phyloP scores from a whole-genome alignment of 2,113 vertebrate genomes.

The Seriola rivoliana region DNA sequence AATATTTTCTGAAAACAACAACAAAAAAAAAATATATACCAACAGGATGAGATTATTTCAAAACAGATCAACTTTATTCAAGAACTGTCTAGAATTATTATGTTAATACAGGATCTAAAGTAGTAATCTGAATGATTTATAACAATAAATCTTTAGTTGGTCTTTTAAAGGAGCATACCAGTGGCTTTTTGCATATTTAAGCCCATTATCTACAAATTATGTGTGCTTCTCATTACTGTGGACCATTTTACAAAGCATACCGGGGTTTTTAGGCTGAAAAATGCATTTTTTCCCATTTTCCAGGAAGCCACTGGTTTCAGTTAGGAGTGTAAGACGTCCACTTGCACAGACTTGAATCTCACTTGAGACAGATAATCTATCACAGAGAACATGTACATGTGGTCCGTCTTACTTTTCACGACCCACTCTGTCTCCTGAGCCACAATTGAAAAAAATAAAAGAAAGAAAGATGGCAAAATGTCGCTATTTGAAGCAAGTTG shows the following conservation, averaged over 20 bases:
- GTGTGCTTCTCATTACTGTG: background rate
- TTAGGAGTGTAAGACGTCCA: conserved; percentile 6
- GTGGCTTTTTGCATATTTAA: conserved; percentile 16
- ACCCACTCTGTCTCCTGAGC: no score
- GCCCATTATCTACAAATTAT: conserved; percentile 2
- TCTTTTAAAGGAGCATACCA: background rate
- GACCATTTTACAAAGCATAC: conserved; percentile 8
- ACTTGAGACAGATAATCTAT: background rate
- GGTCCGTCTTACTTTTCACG: background rate
- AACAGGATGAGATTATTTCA: background rate
- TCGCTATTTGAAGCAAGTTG: no score
- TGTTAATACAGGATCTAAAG: background rate
- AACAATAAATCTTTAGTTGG: background rate
- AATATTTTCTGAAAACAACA: background rate
- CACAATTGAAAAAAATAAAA: no score
- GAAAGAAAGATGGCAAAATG: no score
- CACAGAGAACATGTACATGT: background rate
- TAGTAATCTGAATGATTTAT: background rate
- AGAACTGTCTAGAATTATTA: background rate
- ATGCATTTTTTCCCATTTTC: background rate
- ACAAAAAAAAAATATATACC: background rate
- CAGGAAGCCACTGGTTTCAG: conserved; percentile 7
- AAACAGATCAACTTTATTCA: background rate
- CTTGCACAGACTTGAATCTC: conserved; percentile 28
- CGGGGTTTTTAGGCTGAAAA: conserved; percentile 1